These are phyloP conservation scores for Atrichornis clamosus DNA, from an alignment of 2,113 vertebrate genomes.

Conservation along the genomic window DNA sequence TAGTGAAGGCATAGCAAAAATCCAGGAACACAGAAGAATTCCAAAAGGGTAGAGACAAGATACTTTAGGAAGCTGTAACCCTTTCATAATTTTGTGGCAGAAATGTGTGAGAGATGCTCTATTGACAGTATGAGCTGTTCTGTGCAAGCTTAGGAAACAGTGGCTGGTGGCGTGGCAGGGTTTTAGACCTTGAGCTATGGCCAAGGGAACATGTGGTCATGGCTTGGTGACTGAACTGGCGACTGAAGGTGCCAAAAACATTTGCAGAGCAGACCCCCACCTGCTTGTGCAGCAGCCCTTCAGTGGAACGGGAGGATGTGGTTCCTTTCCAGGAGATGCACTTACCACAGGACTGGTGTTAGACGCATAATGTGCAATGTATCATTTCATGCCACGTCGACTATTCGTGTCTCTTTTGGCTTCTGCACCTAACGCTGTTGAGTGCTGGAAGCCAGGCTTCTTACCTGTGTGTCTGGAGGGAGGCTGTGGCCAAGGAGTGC, in stretches of 20 bases:
- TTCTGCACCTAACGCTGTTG: neutral
- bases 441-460: neutral
- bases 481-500: neutral
- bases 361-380: accelerated
- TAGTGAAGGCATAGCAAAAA: neutral
- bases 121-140: neutral
- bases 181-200: neutral
- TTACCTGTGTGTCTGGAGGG: neutral
- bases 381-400: neutral
- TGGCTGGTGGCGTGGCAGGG: accelerated
- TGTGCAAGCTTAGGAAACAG: accelerated
- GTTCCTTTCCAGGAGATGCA: neutral
- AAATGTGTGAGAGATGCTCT: neutral
- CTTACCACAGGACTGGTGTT: neutral
- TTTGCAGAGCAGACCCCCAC: neutral
- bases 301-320: neutral
- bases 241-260: neutral
- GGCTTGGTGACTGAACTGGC: neutral
- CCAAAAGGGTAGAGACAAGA: neutral
- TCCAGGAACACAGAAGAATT: neutral
- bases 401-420: accelerated
- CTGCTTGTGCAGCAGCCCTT: neutral
- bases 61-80: neutral
- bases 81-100: neutral
- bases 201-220: accelerated